Evolutionary conservation across 1,140 invertebrate genomes (phyloP).

Genomic region (Lethocerus indicus): DNA sequence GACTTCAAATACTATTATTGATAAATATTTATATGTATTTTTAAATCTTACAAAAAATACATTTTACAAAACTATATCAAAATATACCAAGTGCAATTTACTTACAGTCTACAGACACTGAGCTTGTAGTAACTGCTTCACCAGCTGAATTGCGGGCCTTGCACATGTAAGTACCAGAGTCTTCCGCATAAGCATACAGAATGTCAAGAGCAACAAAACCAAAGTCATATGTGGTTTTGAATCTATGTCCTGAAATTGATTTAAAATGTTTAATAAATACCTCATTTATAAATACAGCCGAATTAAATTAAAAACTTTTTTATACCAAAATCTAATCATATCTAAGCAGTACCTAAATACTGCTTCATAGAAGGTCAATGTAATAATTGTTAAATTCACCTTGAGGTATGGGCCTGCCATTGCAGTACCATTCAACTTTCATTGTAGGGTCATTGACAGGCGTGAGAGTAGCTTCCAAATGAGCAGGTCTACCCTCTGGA

Average conservation of each 20-base stretch:
- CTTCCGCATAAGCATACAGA: slow-evolving; percentile 89
- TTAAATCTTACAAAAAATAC: too few species aligned
- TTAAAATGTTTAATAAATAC: too few species aligned
- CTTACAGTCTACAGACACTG: slow-evolving; percentile 65
- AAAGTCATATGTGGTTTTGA: slow-evolving; percentile 89
- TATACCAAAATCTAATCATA: too few species aligned
- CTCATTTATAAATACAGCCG: too few species aligned
- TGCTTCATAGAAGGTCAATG: too few species aligned
- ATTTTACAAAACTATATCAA: too few species aligned
- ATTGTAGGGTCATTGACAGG: slow-evolving; percentile 91
- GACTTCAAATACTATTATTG: too few species aligned
- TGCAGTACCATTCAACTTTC: slow-evolving; percentile 89
- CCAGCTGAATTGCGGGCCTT: slow-evolving; percentile 81
- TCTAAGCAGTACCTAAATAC: too few species aligned
- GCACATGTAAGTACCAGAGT: slow-evolving; percentile 89
- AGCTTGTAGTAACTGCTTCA: slow-evolving; percentile 80
- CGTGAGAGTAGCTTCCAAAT: slow-evolving; percentile 87
- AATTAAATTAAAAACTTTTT: too few species aligned
- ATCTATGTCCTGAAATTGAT: slow-evolving; percentile 50
- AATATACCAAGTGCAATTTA: too few species aligned
- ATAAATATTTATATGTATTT: too few species aligned
- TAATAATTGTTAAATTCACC: slow-evolving; percentile 26
- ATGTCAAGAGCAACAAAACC: slow-evolving; percentile 91
- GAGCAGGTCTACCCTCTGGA: slow-evolving; percentile 74
- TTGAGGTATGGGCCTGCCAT: slow-evolving; percentile 75